phyloP scores from a whole-genome alignment of 92 coral and sea anemone species.

The Epizoanthus ramosus region DNA sequence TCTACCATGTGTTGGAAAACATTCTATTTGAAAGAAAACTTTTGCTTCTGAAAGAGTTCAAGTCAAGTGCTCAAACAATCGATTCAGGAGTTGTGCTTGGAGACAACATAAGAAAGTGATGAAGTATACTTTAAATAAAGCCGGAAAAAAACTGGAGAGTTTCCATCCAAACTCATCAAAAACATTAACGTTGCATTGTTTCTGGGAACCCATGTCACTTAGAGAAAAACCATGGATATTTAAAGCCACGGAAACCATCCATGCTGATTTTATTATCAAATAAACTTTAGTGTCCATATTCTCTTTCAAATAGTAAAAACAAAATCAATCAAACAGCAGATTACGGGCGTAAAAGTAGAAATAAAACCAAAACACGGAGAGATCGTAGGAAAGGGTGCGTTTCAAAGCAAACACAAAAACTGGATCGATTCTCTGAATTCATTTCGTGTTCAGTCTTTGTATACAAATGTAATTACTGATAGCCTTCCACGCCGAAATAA shows the following conservation, averaged over 20 bases:
- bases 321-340: not conserved
- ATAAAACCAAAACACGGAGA: not conserved
- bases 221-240: conserved; percentile 82
- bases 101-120: not conserved
- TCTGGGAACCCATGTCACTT: conserved; percentile 56
- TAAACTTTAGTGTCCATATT: conserved; percentile 2
- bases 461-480: conserved; percentile 11
- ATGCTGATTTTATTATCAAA: conserved; percentile 16
- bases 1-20: conserved; percentile 10
- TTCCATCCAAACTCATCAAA: not conserved
- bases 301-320: not conserved
- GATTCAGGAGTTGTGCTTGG: conserved; percentile 54
- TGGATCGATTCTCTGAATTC: not conserved
- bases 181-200: conserved; percentile 29
- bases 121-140: not conserved
- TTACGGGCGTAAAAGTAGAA: not conserved
- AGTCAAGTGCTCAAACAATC: conserved; percentile 45
- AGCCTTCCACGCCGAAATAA: conserved; percentile 1
- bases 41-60: conserved; percentile 12
- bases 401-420: not conserved
- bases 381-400: not conserved
- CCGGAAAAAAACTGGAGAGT: not conserved
- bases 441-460: not conserved
- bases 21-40: conserved; percentile 10
- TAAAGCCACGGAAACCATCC: conserved; percentile 25